These are phyloP conservation scores for Phyllostomus discolor DNA, from an alignment of 2,113 vertebrate species.

Conservation along the genomic window DNA sequence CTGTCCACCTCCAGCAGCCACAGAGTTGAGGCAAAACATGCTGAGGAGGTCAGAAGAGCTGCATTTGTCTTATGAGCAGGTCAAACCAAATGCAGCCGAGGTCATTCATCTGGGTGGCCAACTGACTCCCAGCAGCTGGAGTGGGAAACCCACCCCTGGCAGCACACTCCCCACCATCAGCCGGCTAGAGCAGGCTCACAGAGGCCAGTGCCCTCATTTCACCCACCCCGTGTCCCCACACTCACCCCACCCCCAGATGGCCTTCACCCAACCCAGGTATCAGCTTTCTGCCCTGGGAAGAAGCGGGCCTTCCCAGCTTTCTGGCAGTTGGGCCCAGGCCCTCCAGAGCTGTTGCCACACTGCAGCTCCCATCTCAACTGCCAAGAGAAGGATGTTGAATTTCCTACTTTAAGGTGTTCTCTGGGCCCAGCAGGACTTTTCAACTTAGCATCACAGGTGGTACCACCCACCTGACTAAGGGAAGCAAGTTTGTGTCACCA, in stretches of 20 bases:
- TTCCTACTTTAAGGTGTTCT: not conserved
- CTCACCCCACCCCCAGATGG: not conserved
- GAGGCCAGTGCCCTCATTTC: slow-evolving; percentile 62
- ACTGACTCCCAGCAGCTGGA: slow-evolving; percentile 73
- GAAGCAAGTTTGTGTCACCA: slow-evolving; percentile 2
- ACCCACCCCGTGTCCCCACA: not conserved
- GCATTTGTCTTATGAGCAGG: slow-evolving; percentile 72
- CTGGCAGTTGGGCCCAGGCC: not conserved
- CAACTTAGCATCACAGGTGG: not conserved
- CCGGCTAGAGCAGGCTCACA: slow-evolving; percentile 63
- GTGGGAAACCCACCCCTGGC: slow-evolving; percentile 52
- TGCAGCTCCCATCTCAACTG: not conserved
- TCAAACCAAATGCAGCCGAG: slow-evolving; percentile 74
- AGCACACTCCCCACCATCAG: slow-evolving; percentile 66
- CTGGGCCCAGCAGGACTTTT: slow-evolving; percentile 6
- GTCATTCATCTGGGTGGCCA: slow-evolving; percentile 70
- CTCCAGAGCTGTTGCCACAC: not conserved
- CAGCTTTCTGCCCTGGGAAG: not conserved
- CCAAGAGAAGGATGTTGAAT: not conserved
- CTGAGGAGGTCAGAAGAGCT: slow-evolving; percentile 60
- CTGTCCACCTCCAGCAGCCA: slow-evolving; percentile 43
- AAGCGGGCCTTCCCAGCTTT: slow-evolving; percentile 10
- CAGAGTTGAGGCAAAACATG: slow-evolving; percentile 63
- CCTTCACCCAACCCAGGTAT: slow-evolving; percentile 12
- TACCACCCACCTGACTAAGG: not conserved